Evolutionary conservation across 2,888 invertebrate genomes (phyloP).

Genomic region (Cantharis rufa): DNA sequence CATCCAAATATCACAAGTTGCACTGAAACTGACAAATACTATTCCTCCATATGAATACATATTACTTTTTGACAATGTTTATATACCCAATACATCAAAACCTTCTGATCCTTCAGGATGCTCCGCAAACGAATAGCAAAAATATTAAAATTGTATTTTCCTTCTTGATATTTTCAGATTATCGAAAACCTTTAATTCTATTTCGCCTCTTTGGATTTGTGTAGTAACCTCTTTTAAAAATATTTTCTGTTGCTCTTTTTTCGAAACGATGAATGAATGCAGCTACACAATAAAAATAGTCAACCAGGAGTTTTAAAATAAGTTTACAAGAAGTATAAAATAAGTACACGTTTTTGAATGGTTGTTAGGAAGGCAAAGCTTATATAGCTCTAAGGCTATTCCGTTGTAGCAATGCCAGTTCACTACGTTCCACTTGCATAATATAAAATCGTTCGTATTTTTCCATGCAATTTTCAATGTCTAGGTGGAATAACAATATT

Average conservation of each 20-base stretch:
- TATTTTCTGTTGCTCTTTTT: too few relatives aligned
- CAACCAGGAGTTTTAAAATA: not conserved
- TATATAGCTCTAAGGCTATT: not conserved
- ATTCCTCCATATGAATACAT: slow-evolving; percentile 10
- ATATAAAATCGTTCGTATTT: slow-evolving; percentile 17
- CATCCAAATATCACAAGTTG: slow-evolving; percentile 11
- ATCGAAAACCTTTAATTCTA: too few relatives aligned
- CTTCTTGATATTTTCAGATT: not conserved
- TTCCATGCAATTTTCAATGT: slow-evolving; percentile 13
- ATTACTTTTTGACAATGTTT: slow-evolving; percentile 18
- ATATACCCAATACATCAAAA: slow-evolving; percentile 6
- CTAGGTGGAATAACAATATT: not conserved
- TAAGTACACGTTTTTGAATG: not conserved
- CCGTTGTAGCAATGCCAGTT: not conserved
- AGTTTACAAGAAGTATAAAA: not conserved
- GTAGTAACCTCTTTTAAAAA: too few relatives aligned
- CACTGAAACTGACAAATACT: slow-evolving; percentile 11
- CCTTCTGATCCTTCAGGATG: slow-evolving; percentile 4
- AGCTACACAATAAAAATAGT: not conserved
- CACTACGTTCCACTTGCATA: slow-evolving; percentile 13
- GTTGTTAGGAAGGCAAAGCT: not conserved
- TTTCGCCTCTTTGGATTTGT: too few relatives aligned
- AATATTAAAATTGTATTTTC: not conserved
- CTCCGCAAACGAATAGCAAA: not conserved
- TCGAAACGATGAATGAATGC: not conserved